Percentiles rank a stretch among this genome's conserved stretches.
phyloP scores from a whole-genome alignment of 2,888 invertebrate genomes.

The Trissoscelio sp. region DNA sequence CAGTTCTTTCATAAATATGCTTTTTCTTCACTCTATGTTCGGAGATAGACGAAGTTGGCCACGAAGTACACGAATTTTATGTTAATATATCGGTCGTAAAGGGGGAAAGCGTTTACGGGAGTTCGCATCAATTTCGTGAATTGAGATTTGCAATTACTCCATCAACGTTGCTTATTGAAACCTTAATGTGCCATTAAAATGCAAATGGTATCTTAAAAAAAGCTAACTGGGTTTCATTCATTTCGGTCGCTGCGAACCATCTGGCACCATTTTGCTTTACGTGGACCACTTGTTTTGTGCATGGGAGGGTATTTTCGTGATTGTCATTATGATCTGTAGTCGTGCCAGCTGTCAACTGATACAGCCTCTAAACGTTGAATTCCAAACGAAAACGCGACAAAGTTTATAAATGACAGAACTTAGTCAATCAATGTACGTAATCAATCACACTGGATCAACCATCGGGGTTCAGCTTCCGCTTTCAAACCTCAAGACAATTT shows the following conservation, averaged over 20 bases:
- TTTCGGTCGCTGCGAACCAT: constrained; percentile 51
- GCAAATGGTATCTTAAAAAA: constrained; percentile 59
- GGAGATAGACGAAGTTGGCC: constrained; percentile 8
- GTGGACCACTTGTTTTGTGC: constrained; percentile 54
- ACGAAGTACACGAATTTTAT: constrained; percentile 33
- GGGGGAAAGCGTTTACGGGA: constrained; percentile 16
- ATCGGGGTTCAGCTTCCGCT: neutral
- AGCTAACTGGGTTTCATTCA: constrained; percentile 50
- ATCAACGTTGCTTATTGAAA: constrained; percentile 49
- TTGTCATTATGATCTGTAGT: constrained; percentile 65
- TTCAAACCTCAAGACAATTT: neutral
- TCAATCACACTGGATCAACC: neutral
- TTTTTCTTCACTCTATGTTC: neutral
- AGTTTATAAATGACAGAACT: constrained; percentile 28
- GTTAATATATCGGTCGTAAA: constrained; percentile 39
- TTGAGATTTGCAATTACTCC: constrained; percentile 36
- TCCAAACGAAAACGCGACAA: constrained; percentile 6
- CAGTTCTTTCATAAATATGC: constrained; percentile 27
- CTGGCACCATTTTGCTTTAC: constrained; percentile 60
- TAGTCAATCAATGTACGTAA: constrained; percentile 23
- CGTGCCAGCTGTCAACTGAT: constrained; percentile 59
- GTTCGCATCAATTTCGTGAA: constrained; percentile 31
- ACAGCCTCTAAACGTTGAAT: constrained; percentile 22
- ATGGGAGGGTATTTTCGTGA: constrained; percentile 45
- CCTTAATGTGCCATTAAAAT: constrained; percentile 64